These are phyloP conservation scores for Cantharis nigra DNA, from an alignment of 2,888 invertebrate genomes.

Conservation along the genomic window DNA sequence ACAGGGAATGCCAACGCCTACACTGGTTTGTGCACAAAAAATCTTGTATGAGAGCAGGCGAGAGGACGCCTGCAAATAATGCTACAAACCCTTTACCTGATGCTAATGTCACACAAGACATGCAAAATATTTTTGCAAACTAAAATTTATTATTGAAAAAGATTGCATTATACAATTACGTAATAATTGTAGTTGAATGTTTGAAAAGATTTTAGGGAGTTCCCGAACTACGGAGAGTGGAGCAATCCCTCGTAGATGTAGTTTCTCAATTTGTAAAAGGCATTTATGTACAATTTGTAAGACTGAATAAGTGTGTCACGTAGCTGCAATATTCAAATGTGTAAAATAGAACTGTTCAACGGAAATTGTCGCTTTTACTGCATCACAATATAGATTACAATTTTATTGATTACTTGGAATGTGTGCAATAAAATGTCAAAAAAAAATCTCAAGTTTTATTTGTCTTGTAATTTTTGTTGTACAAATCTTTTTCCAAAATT, in stretches of 20 bases:
- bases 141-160: not conserved
- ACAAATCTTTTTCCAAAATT: conserved; percentile 1
- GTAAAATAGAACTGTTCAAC: not conserved
- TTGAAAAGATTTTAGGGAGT: not conserved
- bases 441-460: not conserved
- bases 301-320: not conserved
- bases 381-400: not conserved
- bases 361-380: not conserved
- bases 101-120: conserved; percentile 41
- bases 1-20: conserved; percentile 89
- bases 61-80: conserved; percentile 30
- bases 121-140: conserved; percentile 37
- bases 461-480: not conserved
- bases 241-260: not conserved
- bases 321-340: not conserved
- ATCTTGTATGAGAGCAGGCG: conserved; percentile 70
- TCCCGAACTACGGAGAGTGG: not conserved
- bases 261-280: not conserved
- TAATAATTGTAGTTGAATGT: not conserved
- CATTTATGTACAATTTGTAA: not conserved
- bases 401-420: not conserved
- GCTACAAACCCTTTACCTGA: conserved; percentile 31
- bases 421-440: not conserved
- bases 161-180: no score
- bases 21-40: conserved; percentile 94